Percentiles rank a stretch among this genome's conserved stretches.
Conservation (phyloP, 2,113 vertebrate species). For the Felis catus region DNA sequence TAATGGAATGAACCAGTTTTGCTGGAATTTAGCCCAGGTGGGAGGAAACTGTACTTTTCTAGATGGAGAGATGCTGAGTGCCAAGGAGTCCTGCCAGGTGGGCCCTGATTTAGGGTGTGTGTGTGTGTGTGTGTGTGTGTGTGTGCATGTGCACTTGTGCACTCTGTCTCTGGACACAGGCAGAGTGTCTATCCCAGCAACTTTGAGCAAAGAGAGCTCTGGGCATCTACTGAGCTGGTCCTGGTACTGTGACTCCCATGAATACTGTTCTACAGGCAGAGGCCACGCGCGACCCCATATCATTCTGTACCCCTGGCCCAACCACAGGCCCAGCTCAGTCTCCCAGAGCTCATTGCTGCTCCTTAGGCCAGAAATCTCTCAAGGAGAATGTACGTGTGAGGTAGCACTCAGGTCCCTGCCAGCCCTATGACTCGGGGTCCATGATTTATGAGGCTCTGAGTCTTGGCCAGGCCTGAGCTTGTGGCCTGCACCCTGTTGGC, state of each 20-base stretch:
- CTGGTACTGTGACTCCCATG: neutral
- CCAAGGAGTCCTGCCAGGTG: neutral
- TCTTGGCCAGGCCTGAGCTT: neutral
- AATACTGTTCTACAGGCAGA: neutral
- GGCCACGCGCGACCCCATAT: neutral
- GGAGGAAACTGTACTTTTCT: slow-evolving; percentile 59
- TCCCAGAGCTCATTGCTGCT: neutral
- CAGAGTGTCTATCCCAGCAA: neutral
- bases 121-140: neutral
- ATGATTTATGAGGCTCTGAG: neutral
- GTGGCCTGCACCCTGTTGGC: neutral
- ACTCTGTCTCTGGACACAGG: neutral
- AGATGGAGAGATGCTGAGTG: slow-evolving; percentile 34
- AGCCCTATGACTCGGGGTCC: neutral
- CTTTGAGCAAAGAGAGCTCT: neutral
- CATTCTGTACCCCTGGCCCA: neutral
- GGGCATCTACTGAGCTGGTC: neutral
- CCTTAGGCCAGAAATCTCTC: neutral
- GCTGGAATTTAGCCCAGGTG: slow-evolving; percentile 44
- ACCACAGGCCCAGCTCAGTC: neutral
- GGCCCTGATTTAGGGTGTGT: neutral
- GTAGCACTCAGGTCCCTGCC: neutral
- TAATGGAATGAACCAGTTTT: slow-evolving; percentile 46
- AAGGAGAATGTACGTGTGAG: neutral
- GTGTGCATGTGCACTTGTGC: rapidly evolving